A percentile compares a stretch with the other conserved stretches of the same genome.
phyloP scores from a whole-genome alignment of 35 echinoderm and acorn worm genomes.

The Stichopus chloronotus region DNA sequence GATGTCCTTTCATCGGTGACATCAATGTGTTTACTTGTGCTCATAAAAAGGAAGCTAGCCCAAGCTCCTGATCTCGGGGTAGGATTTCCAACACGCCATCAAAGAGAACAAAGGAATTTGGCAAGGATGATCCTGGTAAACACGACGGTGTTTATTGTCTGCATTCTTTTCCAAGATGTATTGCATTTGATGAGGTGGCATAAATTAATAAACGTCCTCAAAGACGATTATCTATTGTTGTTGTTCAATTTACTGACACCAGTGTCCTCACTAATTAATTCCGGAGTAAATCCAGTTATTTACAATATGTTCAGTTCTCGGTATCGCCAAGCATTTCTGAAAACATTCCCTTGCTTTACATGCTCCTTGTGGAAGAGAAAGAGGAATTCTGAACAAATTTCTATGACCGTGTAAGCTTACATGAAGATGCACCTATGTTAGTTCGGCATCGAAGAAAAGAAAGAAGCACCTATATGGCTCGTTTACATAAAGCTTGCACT shows the following conservation, averaged over 20 bases:
- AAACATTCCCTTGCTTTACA: not conserved
- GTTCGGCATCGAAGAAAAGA: no score
- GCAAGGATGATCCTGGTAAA: constrained; percentile 23
- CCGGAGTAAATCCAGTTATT: constrained; percentile 1
- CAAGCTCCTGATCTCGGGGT: not conserved
- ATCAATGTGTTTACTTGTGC: not conserved
- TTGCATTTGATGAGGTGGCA: not conserved
- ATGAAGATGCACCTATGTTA: no score
- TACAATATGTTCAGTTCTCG: not conserved
- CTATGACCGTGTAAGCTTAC: no score
- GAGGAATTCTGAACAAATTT: no score
- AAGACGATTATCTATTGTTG: no score
- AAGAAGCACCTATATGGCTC: no score
- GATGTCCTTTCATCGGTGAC: not conserved
- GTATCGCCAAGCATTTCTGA: not conserved
- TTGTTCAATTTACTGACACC: not conserved
- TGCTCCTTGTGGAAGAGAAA: no score
- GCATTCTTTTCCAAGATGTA: constrained; percentile 11
- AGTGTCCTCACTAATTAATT: not conserved
- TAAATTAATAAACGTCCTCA: no score
- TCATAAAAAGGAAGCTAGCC: not conserved
- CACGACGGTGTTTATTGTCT: not conserved
- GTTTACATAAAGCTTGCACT: no score
- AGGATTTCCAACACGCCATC: not conserved
- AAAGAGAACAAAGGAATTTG: not conserved